Conservation (phyloP, 2,888 invertebrate species). For the Orthosia incerta region DNA sequence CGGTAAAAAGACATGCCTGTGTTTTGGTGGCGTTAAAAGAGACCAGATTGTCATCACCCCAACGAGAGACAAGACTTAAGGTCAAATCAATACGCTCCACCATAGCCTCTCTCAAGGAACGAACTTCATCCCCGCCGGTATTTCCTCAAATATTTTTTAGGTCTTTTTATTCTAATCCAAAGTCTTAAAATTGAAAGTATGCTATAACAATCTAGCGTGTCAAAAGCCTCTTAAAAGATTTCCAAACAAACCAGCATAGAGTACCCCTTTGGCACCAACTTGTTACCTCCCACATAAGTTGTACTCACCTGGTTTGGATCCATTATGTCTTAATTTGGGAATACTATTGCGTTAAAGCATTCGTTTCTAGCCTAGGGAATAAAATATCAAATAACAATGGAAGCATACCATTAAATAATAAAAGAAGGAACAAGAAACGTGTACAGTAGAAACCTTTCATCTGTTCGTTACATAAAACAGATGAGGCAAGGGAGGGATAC, state of each 20-base stretch:
- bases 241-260: not conserved
- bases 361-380: not conserved
- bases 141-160: too few relatives aligned
- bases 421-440: constrained; percentile 2
- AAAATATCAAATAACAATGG: constrained; percentile 13
- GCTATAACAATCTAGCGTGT: not conserved
- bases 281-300: not conserved
- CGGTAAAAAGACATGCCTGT: too few relatives aligned
- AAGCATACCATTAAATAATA: constrained; percentile 10
- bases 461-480: constrained; percentile 28
- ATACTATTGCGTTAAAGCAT: constrained; percentile 12
- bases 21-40: too few relatives aligned
- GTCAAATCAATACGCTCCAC: too few relatives aligned
- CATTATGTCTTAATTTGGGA: constrained; percentile 44
- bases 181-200: not conserved
- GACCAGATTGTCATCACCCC: too few relatives aligned
- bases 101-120: too few relatives aligned
- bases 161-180: too few relatives aligned
- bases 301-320: not conserved
- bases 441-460: constrained; percentile 14
- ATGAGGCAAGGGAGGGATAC: constrained; percentile 5
- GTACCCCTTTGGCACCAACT: constrained; percentile 9
- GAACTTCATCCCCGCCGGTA: too few relatives aligned
- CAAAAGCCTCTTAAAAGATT: not conserved
- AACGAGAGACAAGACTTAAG: too few relatives aligned